These are phyloP conservation scores for Danaus melanippus DNA, from an alignment of 1,140 invertebrate species.

Conservation along the genomic window DNA sequence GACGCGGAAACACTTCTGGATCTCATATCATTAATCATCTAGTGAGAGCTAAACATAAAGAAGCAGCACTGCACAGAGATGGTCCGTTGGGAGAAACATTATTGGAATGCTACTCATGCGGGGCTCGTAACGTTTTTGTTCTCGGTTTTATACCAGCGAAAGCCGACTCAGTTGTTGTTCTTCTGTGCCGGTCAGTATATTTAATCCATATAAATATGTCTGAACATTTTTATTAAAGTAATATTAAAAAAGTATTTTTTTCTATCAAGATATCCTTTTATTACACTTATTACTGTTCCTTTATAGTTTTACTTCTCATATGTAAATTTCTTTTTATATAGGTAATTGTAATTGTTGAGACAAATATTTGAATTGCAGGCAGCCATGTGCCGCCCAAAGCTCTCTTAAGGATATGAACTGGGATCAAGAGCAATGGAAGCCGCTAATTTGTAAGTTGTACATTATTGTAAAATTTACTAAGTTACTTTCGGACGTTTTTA, in stretches of 20 bases:
- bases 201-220: background rate
- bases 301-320: too few relatives aligned
- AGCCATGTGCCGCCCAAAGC: constrained; percentile 97
- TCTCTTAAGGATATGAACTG: constrained; percentile 99
- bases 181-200: constrained; percentile 85
- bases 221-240: background rate
- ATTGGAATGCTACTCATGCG: constrained; percentile 99
- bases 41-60: constrained; percentile 98
- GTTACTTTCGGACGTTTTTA: background rate
- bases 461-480: background rate
- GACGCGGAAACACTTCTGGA: constrained; percentile 96
- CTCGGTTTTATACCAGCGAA: constrained; percentile 99
- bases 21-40: constrained; percentile 99
- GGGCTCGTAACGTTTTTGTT: constrained; percentile 97
- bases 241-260: too few relatives aligned
- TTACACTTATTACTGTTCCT: too few relatives aligned
- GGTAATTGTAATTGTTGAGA: background rate
- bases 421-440: constrained; percentile 99
- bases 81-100: constrained; percentile 98
- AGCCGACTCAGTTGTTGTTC: constrained; percentile 98
- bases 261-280: too few relatives aligned
- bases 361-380: constrained; percentile 56
- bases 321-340: too few relatives aligned
- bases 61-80: constrained; percentile 98
- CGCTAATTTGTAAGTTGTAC: constrained; percentile 74